Percentiles rank a stretch among this genome's conserved stretches.
These are phyloP conservation scores for Drosophila prosaltans DNA, from an alignment of 1,140 invertebrate genomes.

Conservation along the genomic window DNA sequence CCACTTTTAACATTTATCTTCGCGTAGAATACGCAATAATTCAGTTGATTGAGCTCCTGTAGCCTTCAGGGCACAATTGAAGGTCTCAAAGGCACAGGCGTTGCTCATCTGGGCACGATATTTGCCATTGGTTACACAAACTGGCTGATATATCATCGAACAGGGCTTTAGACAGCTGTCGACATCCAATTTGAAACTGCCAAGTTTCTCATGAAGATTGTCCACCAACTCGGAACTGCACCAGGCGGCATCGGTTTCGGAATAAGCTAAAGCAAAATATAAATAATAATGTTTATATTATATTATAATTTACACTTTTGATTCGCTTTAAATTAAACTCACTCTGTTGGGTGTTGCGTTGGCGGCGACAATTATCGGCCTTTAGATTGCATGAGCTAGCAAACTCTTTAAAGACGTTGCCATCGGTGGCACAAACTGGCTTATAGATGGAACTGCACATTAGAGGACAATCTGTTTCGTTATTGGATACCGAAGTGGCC, in stretches of 20 bases:
- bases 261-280: conserved; percentile 39
- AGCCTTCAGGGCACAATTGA: conserved; percentile 64
- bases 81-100: conserved; percentile 58
- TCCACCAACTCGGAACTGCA: conserved; percentile 68
- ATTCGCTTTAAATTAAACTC: conserved; percentile 19
- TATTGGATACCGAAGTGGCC: conserved; percentile 60
- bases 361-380: conserved; percentile 65
- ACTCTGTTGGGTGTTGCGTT: conserved; percentile 50
- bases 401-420: conserved; percentile 68
- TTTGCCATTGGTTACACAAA: conserved; percentile 76
- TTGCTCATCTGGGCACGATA: conserved; percentile 66
- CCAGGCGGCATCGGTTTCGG: conserved; percentile 67
- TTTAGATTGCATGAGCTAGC: conserved; percentile 63
- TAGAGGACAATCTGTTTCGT: conserved; percentile 62
- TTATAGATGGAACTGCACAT: conserved; percentile 64
- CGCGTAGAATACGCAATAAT: conserved; percentile 47
- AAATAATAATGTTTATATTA: neutral
- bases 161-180: conserved; percentile 69
- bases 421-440: conserved; percentile 70
- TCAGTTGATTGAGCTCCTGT: conserved; percentile 35
- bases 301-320: neutral
- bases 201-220: conserved; percentile 56
- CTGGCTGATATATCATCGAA: conserved; percentile 73
- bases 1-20: conserved; percentile 42
- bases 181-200: conserved; percentile 52